phyloP scores from a whole-genome alignment of 1,140 invertebrate species.

The Melipona quadrifasciata region DNA sequence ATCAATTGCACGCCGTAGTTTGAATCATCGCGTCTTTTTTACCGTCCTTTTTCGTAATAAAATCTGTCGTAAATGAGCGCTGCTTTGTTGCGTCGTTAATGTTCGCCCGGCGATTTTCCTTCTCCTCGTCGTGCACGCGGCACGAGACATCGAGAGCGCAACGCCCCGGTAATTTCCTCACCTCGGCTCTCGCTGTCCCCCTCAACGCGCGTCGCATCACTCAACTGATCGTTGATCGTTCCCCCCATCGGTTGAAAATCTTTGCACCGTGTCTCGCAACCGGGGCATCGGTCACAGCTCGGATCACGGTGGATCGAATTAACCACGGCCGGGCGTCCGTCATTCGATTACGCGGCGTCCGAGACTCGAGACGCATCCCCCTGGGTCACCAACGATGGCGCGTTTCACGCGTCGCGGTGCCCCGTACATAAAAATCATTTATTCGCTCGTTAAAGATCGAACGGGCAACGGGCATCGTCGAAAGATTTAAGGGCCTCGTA shows the following conservation, averaged over 20 bases:
- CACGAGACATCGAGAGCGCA: not conserved
- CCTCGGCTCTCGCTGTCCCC: not conserved
- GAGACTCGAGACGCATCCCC: not conserved
- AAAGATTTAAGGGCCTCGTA: slow-evolving; percentile 57
- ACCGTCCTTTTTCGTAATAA: too few species aligned
- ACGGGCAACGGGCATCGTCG: slow-evolving; percentile 14
- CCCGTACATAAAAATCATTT: slow-evolving; percentile 43
- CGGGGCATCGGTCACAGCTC: not conserved
- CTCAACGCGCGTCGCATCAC: not conserved
- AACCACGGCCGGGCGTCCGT: not conserved
- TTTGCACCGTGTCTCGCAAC: not conserved
- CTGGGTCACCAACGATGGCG: too few species aligned
- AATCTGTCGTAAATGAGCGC: too few species aligned
- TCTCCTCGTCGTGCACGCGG: too few species aligned
- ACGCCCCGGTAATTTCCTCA: not conserved
- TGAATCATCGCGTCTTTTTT: not conserved
- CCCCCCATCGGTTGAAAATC: not conserved
- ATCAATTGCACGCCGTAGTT: not conserved
- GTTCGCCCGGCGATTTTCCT: too few species aligned
- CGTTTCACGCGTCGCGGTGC: slow-evolving; percentile 22
- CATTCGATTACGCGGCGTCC: slow-evolving; percentile 31
- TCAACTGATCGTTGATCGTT: not conserved
- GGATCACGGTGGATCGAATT: not conserved
- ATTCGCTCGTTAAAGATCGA: slow-evolving; percentile 44
- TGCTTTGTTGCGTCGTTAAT: too few species aligned